phyloP scores from a whole-genome alignment of 2,113 vertebrate genomes.

The Dendropsophus ebraccatus region DNA sequence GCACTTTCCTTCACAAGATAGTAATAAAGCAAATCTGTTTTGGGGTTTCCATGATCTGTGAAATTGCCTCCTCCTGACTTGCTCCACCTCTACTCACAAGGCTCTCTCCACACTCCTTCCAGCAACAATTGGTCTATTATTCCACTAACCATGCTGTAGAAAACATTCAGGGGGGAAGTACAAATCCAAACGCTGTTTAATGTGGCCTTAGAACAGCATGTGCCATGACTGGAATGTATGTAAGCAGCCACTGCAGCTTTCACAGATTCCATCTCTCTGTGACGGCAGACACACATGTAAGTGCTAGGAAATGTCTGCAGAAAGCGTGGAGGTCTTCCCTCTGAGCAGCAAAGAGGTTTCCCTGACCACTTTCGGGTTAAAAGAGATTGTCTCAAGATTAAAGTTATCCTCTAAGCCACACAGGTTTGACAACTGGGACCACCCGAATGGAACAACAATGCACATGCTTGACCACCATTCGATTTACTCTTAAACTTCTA shows the following conservation, averaged over 20 bases:
- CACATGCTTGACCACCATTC: no score
- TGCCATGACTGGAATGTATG: constrained; percentile 39
- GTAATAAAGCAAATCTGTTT: neutral
- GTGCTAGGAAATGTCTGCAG: neutral
- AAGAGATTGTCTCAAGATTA: no score
- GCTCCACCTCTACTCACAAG: constrained; percentile 44
- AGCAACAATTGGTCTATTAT: constrained; percentile 44
- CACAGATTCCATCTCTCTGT: neutral
- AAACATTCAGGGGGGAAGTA: constrained; percentile 35
- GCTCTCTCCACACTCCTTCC: neutral
- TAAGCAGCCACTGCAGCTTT: constrained; percentile 21
- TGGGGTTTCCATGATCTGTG: constrained; percentile 37
- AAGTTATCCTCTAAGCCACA: no score
- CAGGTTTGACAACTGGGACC: no score
- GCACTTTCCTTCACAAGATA: neutral
- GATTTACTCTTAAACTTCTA: no score
- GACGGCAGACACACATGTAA: neutral
- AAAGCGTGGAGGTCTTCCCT: no score
- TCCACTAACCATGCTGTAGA: constrained; percentile 19
- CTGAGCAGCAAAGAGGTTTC: no score
- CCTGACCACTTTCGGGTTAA: no score
- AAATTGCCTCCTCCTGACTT: constrained; percentile 40
- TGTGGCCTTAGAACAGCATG: constrained; percentile 21
- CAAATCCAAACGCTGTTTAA: constrained; percentile 30
- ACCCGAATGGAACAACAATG: no score